These are phyloP conservation scores for Drosophila albomicans DNA, from an alignment of 1,140 invertebrate genomes.

Conservation along the genomic window DNA sequence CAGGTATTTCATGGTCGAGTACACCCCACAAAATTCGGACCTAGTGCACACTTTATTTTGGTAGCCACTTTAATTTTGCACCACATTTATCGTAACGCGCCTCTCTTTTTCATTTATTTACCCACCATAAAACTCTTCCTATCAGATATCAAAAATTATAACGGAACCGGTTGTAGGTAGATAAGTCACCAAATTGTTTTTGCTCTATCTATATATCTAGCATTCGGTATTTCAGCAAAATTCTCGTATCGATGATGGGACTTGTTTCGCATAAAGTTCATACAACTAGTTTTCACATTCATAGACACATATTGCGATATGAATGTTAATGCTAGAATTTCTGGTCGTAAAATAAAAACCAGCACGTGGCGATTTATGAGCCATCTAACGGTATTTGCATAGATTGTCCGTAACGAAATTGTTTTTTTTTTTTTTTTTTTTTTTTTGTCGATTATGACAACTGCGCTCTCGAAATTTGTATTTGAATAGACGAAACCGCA, in stretches of 20 bases:
- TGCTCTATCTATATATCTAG: not conserved
- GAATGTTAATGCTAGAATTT: not conserved
- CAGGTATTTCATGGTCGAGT: not conserved
- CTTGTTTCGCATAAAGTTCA: slow-evolving; percentile 15
- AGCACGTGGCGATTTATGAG: slow-evolving; percentile 32
- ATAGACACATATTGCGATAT: not conserved
- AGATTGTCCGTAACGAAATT: not conserved
- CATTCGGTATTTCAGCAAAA: not conserved
- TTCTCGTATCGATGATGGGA: slow-evolving; percentile 7
- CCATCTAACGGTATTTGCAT: slow-evolving; percentile 28
- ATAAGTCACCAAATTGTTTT: slow-evolving; percentile 19
- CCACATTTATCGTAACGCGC: too few relatives aligned
- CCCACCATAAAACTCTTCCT: not conserved
- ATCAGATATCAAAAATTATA: not conserved
- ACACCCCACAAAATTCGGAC: slow-evolving; percentile 4
- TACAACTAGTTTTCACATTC: not conserved
- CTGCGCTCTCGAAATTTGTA: not conserved
- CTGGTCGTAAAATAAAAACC: slow-evolving; percentile 1
- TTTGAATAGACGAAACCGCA: not conserved
- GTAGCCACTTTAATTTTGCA: slow-evolving; percentile 39
- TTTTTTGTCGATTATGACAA: not conserved
- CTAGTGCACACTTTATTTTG: slow-evolving; percentile 1
- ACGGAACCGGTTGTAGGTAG: slow-evolving; percentile 33
- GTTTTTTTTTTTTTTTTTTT: not conserved
- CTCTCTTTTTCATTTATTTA: not conserved